Evolutionary conservation across 2,888 invertebrate species (phyloP), one percentile per base, ranked within the genome.

Genomic region (Sialis fuliginosa): DNA sequence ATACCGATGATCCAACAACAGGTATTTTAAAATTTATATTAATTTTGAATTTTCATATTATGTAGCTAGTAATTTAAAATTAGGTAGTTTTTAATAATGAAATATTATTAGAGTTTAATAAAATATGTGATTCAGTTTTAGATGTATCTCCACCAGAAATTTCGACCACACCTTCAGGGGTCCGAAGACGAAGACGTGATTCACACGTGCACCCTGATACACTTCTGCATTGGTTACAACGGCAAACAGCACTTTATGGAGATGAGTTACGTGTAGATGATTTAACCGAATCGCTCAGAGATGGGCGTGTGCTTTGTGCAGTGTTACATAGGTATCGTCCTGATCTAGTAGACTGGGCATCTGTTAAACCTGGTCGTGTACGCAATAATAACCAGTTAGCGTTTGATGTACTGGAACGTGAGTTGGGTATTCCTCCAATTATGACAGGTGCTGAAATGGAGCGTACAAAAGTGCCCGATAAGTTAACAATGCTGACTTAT

Each of bases 251-350:
- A 50, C 66, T 74, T n/a, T 77, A 79, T 58, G 73, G 73, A 51
- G 66, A 68, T 48, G 62, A 76, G 33, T 39, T 35, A 45, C 66
- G 65, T 48, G 69, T 85, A 40, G 70, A 71, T 41, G 78, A 85
- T 61, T 70, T 85, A 56, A 74, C 74, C n/a, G 67, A 72, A 1
- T 80, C 83, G 2, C 80, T 89, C 66, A 74, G 73, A 60, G 72
- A 71, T 59, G 75, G 81, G 50, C 57, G 81, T 58, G 71, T 78
- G 30, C 65, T 85, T 52, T 81, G 79, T 65, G 81, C 81, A 49
- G 76, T 90, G 54, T 74, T 91, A 53, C 77, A 78, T 57, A 81
- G 87, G 52, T 95, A 93, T 70, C 75, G 93, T 49, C 95, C 95
- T 3, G 90, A 93, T 68, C 71, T 95, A 56, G 71, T 93, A 54